Evolutionary conservation across 1,140 invertebrate genomes (phyloP), one percentile per base, ranked within the genome.

Genomic region (Saxidomus purpurata): DNA sequence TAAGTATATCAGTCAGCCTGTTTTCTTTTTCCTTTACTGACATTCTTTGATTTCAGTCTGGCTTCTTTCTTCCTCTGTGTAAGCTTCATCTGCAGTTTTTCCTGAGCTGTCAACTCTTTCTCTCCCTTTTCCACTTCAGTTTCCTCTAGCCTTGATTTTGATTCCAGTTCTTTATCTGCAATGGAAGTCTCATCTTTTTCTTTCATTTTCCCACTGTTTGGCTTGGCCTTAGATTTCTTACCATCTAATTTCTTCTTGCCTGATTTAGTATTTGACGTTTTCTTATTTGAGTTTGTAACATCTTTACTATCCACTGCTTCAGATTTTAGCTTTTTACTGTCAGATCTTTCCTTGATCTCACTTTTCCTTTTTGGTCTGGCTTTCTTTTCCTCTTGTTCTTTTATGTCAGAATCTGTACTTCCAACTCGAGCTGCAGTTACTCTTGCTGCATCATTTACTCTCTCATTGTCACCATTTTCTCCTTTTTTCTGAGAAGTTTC

Each of bases 1-100:
- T 43, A 43, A 43, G 15, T 43, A 8, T 43, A 43, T 15, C 4
- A 43, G 4, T 43, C 43, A 43, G 15, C 43, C 15, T n/a, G n/a
- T 43, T 43, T 76, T 49, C 25, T 43, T 36, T 25, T 38, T 49
- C n/a, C 49, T 15, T 76, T 76, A 1, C 15, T 76, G 0, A 9
- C 40, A 3, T 76, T 76, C 13, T 3, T 47, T n/a, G 67, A 38
- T 79, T 79, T 79, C 15, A 55, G 28, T 55, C 76, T 55, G 1
- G 47, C 47, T 47, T 79, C 76, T 38, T 79, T 79, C 25, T 34
- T 79, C 76, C 47, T 79, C 47, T 79, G 76, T 17, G 4, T 59
- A 36, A 79, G 47, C 19, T 79, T 79, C 47, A 79, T 31, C 13
- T 79, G 76, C 25, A 79, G 34, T 55, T 55, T 79, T 36, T 79